phyloP scores from a whole-genome alignment of 2,113 vertebrate genomes.

The Nothocercus julius region DNA sequence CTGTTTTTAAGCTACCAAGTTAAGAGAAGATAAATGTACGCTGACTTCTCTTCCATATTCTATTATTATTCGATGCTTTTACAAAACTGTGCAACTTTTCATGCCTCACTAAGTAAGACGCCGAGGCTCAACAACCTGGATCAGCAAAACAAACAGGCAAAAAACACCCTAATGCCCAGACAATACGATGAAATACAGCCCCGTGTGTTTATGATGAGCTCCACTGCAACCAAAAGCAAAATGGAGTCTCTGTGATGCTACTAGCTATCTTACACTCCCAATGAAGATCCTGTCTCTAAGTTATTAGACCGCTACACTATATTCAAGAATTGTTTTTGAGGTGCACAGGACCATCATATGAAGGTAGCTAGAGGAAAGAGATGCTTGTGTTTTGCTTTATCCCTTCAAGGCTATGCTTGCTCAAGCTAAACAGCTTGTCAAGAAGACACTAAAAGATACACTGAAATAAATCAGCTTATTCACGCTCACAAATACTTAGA shows the following conservation, averaged over 20 bases:
- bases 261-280: neutral
- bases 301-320: neutral
- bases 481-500: neutral
- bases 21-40: neutral
- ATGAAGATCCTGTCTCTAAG: neutral
- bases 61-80: neutral
- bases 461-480: neutral
- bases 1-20: neutral
- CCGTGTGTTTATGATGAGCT: neutral
- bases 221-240: neutral
- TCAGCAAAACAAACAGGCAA: neutral
- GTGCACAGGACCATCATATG: neutral
- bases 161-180: neutral
- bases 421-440: neutral
- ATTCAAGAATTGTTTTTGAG: accelerated
- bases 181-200: neutral
- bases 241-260: neutral
- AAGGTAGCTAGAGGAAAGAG: neutral
- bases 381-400: neutral
- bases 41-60: neutral
- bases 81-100: neutral
- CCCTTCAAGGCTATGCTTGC: neutral
- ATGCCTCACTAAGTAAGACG: neutral
- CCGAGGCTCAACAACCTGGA: neutral
- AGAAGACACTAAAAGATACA: neutral